A percentile compares a stretch with the other conserved stretches of the same genome.
Conservation (phyloP, 2,888 invertebrate species). For the Gryllus longicercus region DNA sequence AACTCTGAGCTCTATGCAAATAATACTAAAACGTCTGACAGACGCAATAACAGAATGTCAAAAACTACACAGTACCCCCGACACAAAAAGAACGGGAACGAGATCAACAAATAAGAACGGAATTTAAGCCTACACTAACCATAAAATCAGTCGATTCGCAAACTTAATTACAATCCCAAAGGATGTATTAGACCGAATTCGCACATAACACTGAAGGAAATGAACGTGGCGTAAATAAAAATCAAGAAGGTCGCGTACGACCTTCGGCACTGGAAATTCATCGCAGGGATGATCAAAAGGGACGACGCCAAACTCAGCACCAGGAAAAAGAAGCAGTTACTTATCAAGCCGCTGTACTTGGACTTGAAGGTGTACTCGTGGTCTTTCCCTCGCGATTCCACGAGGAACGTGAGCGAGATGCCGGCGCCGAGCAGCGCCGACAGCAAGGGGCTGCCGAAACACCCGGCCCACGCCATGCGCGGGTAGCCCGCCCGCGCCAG, state of each 20-base stretch:
- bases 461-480: constrained; percentile 64
- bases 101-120: too few species aligned
- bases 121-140: too few species aligned
- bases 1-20: too few species aligned
- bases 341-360: not conserved
- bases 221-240: constrained; percentile 50
- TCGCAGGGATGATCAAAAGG: constrained; percentile 49
- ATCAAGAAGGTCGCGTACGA: constrained; percentile 51
- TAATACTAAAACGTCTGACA: too few species aligned
- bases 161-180: not conserved
- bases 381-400: not conserved
- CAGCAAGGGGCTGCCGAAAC: constrained; percentile 65
- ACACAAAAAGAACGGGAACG: too few species aligned
- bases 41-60: too few species aligned
- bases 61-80: too few species aligned
- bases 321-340: constrained; percentile 45
- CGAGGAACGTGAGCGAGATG: not conserved
- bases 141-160: not conserved
- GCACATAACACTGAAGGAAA: constrained; percentile 41
- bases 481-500: constrained; percentile 61
- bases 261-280: constrained; percentile 49
- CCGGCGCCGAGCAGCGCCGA: constrained; percentile 49
- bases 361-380: not conserved
- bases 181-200: not conserved
- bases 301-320: constrained; percentile 48